These are phyloP conservation scores for Clinocottus analis DNA, from an alignment of 2,113 vertebrate genomes.

Conservation along the genomic window DNA sequence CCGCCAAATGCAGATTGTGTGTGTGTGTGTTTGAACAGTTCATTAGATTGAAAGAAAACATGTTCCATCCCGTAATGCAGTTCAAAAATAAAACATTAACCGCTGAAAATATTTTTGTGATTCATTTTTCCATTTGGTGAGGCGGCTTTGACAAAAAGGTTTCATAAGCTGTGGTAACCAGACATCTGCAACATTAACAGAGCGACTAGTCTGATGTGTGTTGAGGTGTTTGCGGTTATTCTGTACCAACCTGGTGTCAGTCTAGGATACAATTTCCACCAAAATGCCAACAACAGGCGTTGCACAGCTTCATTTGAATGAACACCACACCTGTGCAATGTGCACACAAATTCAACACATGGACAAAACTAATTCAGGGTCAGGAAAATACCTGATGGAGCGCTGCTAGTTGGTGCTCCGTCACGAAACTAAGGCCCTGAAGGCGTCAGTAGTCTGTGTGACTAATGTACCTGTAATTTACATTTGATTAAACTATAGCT, in stretches of 20 bases:
- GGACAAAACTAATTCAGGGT: neutral
- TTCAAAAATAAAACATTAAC: neutral
- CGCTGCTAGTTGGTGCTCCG: neutral
- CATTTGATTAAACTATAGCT: neutral
- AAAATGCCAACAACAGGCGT: neutral
- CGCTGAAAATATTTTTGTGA: neutral
- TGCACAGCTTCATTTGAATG: neutral
- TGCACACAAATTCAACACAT: neutral
- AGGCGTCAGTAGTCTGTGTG: neutral
- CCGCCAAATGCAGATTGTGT: conserved; percentile 7
- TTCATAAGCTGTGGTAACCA: neutral
- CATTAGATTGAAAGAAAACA: conserved; percentile 6
- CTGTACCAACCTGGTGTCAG: neutral
- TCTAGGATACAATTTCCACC: neutral
- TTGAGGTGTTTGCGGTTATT: neutral
- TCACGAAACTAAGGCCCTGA: neutral
- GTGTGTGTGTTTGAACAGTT: neutral
- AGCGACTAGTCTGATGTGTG: neutral
- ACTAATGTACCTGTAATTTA: conserved; percentile 16
- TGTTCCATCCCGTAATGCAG: neutral
- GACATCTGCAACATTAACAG: neutral
- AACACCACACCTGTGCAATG: neutral
- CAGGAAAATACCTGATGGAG: neutral
- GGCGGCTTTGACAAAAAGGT: neutral
- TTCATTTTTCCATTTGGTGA: neutral